Evolutionary conservation across 2,113 vertebrate species (phyloP).

Genomic region (Meles meles): DNA sequence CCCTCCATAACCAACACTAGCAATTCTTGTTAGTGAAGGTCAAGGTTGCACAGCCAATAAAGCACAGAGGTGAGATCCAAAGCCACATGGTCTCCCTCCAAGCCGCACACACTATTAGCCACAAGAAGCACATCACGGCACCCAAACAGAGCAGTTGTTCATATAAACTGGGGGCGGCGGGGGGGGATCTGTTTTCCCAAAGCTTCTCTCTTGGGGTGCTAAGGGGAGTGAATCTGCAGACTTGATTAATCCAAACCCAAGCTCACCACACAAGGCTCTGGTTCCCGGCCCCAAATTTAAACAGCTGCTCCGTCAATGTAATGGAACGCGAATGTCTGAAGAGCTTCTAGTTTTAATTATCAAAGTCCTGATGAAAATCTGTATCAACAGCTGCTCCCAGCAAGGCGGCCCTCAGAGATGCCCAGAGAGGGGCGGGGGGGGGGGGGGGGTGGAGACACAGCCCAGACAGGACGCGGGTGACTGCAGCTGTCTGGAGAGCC

Average conservation of each 20-base stretch:
- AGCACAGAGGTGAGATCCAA: background rate
- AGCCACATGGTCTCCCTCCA: background rate
- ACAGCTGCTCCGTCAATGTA: conserved; percentile 56
- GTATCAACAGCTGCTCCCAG: conserved; percentile 78
- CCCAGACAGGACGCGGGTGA: conserved; percentile 26
- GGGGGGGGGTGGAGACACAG: conserved; percentile 39
- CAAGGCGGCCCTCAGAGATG: conserved; percentile 67
- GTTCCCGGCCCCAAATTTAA: conserved; percentile 52
- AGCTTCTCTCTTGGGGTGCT: background rate
- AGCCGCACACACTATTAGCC: background rate
- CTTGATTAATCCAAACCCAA: conserved; percentile 40
- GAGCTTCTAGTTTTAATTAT: conserved; percentile 72
- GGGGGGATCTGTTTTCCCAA: background rate
- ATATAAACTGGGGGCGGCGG: accelerated
- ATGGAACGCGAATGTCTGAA: conserved; percentile 69
- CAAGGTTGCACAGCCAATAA: background rate
- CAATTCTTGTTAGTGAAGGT: background rate
- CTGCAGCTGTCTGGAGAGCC: conserved; percentile 58
- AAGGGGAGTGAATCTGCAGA: background rate
- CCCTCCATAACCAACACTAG: background rate
- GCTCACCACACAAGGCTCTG: background rate
- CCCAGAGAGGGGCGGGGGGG: background rate
- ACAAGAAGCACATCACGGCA: background rate
- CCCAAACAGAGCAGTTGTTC: background rate
- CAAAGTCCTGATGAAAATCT: conserved; percentile 74